Base-by-base conservation (phyloP, 2,888 invertebrate species). In the Nemapogon koenigi region DNA sequence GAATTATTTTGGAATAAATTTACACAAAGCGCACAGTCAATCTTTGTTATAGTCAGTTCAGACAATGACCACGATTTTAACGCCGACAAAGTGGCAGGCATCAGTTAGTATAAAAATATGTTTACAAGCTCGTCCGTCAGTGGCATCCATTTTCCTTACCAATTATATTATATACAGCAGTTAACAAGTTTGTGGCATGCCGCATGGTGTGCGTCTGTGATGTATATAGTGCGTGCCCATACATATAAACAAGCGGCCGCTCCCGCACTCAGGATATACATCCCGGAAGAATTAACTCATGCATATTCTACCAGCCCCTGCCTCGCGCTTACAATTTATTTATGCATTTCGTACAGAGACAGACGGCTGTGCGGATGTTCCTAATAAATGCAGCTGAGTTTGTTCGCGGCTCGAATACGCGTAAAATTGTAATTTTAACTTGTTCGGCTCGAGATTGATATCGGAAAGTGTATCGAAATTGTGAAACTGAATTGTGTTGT, bases 231-330 rank as follows among this genome's bases (percentile, higher is more conserved):
- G 54, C 68, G 62, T 64, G 66, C 53, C 49, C 50, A 53, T 49
- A 50, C 62, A 68, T 70, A 66, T 59, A 64, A 67, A 68, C 62
- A 50, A 50, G 44, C 36, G 26, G 27, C 40, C 38, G 39, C 39
- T 18, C n/a, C n/a, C n/a, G 31, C 46, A 47, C 53, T 59, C 73
- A 67, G 76, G 76, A 76, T 69, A 75, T 53, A 71, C 76, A 65
- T 76, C 76, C 76, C 73, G 76, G 76, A 76, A 75, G 73, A 73
- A 67, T 69, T 64, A 69, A 55, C 57, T 27, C 11, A 57, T 55
- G 51, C 51, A 59, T n/a, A n/a, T n/a, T n/a, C n/a, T n/a, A n/a
- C n/a, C n/a, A n/a, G n/a, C n/a, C 55, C 54, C 52, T 49, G 51
- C 57, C 57, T 48, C 50, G 51, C 49, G 55, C 57, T 55, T 63